A percentile compares a stretch with the other conserved stretches of the same genome.
These are phyloP conservation scores for Coranthus polyacanthus DNA, from an alignment of 2,797 vertebrate genomes.

Conservation along the genomic window DNA sequence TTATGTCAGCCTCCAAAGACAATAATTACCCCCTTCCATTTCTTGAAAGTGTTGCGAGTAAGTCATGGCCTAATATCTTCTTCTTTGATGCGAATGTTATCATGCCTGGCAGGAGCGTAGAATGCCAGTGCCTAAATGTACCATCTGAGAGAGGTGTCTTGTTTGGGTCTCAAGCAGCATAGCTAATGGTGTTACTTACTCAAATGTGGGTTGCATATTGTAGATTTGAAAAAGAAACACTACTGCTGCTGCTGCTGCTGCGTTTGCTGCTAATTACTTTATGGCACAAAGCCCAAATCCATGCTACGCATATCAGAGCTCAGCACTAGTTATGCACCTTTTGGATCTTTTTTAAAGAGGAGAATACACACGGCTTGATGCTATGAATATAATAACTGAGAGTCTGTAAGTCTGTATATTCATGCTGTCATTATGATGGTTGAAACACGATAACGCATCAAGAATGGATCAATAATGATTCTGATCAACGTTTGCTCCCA, in stretches of 20 bases:
- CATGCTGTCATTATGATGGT: slow-evolving; percentile 24
- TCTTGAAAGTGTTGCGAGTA: slow-evolving; percentile 9
- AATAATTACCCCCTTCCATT: background rate
- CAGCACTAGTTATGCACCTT: slow-evolving; percentile 23
- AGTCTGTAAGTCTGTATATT: no score
- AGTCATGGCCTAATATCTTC: slow-evolving; percentile 18
- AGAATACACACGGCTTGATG: no score
- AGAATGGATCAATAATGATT: background rate
- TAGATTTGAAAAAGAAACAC: slow-evolving; percentile 19
- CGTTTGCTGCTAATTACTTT: slow-evolving; percentile 42
- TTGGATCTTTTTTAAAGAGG: slow-evolving; percentile 33
- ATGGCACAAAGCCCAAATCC: slow-evolving; percentile 45
- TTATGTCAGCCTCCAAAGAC: background rate
- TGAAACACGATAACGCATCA: background rate
- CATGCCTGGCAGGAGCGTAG: slow-evolving; percentile 12
- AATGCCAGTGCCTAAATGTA: slow-evolving; percentile 9
- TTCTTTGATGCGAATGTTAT: slow-evolving; percentile 29
- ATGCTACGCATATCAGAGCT: slow-evolving; percentile 41
- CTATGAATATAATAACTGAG: slow-evolving; percentile 19
- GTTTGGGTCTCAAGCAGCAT: slow-evolving; percentile 25
- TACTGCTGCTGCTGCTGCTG: background rate
- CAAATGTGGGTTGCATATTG: slow-evolving; percentile 38
- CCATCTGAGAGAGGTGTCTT: slow-evolving; percentile 14
- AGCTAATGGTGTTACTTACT: slow-evolving; percentile 35
- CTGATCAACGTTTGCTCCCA: background rate